Evolutionary conservation across 1,140 invertebrate species (phyloP).

Genomic region (Euglossa dilemma): DNA sequence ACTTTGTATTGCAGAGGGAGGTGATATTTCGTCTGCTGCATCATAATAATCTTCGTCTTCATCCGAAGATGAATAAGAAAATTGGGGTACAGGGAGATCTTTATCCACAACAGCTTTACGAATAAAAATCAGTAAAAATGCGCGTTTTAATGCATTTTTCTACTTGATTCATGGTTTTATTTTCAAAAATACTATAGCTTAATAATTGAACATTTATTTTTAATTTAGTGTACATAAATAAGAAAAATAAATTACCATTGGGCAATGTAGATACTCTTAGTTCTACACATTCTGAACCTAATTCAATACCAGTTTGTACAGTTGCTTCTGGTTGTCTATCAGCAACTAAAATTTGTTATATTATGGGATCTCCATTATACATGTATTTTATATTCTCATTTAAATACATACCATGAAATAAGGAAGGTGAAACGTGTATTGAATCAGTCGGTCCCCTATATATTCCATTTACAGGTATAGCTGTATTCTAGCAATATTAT

Average conservation of each 20-base stretch:
- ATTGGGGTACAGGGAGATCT: slow-evolving; percentile 90
- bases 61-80: slow-evolving; percentile 97
- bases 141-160: not conserved
- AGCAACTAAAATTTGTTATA: slow-evolving; percentile 57
- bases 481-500: slow-evolving; percentile 88
- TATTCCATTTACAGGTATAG: slow-evolving; percentile 92
- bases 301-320: slow-evolving; percentile 84
- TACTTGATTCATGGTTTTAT: not conserved
- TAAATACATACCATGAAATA: slow-evolving; percentile 72
- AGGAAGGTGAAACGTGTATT: slow-evolving; percentile 63
- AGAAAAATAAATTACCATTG: slow-evolving; percentile 70
- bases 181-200: not conserved
- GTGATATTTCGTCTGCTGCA: slow-evolving; percentile 91
- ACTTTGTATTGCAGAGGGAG: slow-evolving; percentile 72
- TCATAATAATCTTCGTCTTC: slow-evolving; percentile 98
- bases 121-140: not conserved
- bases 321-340: slow-evolving; percentile 73
- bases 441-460: slow-evolving; percentile 85
- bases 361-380: not conserved
- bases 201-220: slow-evolving; percentile 6
- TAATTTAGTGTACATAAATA: slow-evolving; percentile 18
- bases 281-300: slow-evolving; percentile 85
- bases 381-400: not conserved
- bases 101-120: slow-evolving; percentile 62
- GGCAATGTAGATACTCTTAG: slow-evolving; percentile 69